These are phyloP conservation scores for Heloderma charlesbogerti DNA, from an alignment of 2,113 vertebrate genomes.

Conservation along the genomic window DNA sequence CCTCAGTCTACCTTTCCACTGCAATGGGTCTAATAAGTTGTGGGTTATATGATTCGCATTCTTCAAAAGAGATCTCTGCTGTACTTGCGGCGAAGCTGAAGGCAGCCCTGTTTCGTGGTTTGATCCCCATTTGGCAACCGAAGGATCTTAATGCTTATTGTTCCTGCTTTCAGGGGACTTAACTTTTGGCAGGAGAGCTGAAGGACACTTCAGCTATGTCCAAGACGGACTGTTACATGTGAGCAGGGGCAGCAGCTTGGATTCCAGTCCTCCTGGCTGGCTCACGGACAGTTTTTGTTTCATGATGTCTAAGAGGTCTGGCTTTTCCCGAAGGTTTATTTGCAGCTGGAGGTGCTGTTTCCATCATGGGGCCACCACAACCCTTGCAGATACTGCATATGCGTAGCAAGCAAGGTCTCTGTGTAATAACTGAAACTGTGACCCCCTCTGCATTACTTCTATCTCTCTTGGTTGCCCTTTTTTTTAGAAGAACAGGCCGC, in stretches of 20 bases:
- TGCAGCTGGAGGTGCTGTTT: background rate
- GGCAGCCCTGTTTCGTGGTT: no score
- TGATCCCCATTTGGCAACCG: no score
- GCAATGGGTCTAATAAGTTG: background rate
- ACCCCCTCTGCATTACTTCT: no score
- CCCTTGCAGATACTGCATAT: background rate
- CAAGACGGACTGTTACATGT: no score
- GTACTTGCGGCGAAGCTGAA: no score
- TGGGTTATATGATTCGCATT: background rate
- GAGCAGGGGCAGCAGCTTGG: background rate
- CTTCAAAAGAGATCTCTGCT: background rate
- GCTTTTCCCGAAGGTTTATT: background rate
- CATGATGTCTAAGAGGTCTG: no score
- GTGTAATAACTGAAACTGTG: no score
- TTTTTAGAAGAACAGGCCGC: no score
- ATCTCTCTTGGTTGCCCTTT: no score
- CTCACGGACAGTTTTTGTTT: background rate
- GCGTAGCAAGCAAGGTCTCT: background rate
- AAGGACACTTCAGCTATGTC: background rate
- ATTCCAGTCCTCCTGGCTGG: background rate
- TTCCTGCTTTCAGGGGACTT: background rate
- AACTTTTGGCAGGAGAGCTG: background rate
- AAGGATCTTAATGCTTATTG: background rate
- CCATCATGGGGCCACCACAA: background rate
- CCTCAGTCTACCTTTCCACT: background rate